Evolutionary conservation across 2,888 invertebrate genomes (phyloP).

Genomic region (Dasysyrphus albostriatus): DNA sequence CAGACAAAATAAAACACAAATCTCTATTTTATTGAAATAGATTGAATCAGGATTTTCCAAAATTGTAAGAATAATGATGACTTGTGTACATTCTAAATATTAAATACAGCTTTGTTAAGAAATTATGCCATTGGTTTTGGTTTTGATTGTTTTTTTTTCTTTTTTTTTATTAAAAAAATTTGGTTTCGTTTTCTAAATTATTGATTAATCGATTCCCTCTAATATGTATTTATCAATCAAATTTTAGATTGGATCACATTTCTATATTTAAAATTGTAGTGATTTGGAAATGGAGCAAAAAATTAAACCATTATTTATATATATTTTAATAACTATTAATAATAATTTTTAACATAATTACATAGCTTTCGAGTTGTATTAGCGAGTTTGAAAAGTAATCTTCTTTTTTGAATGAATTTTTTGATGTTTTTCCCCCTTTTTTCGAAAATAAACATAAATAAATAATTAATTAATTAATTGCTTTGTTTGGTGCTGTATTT

Average conservation of each 20-base stretch:
- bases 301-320: slow-evolving; percentile 36
- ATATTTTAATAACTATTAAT: slow-evolving; percentile 15
- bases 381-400: slow-evolving; percentile 56
- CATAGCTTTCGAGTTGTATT: slow-evolving; percentile 55
- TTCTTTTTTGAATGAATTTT: slow-evolving; percentile 33
- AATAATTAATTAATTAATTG: slow-evolving; percentile 51
- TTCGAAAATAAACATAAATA: neutral
- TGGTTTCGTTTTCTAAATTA: slow-evolving; percentile 66
- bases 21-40: slow-evolving; percentile 15
- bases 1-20: slow-evolving; percentile 23
- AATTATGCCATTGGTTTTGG: slow-evolving; percentile 79
- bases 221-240: slow-evolving; percentile 36
- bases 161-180: slow-evolving; percentile 46
- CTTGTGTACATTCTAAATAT: slow-evolving; percentile 78
- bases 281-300: slow-evolving; percentile 64
- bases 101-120: slow-evolving; percentile 82
- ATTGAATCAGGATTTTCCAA: slow-evolving; percentile 48
- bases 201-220: slow-evolving; percentile 41
- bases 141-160: slow-evolving; percentile 24
- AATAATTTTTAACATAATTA: slow-evolving; percentile 43
- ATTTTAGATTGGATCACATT: slow-evolving; percentile 39
- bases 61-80: slow-evolving; percentile 61
- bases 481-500: slow-evolving; percentile 75
- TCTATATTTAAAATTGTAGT: slow-evolving; percentile 57
- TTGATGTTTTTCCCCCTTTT: slow-evolving; percentile 10